These are phyloP conservation scores for Tromatobia lineatoria DNA, from an alignment of 2,888 invertebrate genomes.

Conservation along the genomic window DNA sequence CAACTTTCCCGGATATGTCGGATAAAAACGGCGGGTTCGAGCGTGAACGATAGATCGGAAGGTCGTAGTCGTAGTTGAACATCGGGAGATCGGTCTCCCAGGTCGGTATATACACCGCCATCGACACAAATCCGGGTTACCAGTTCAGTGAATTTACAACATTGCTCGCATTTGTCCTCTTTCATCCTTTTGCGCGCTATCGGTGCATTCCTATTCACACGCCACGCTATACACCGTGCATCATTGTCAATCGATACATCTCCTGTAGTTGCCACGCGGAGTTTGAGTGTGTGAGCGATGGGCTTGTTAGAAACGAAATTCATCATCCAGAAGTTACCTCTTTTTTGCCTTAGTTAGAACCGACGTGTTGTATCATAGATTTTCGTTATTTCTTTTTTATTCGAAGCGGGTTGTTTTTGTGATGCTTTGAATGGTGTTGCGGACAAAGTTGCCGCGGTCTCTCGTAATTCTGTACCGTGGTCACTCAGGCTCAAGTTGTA, in stretches of 20 bases:
- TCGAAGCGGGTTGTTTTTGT: not conserved
- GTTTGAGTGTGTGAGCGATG: constrained; percentile 11
- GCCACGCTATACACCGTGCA: constrained; percentile 9
- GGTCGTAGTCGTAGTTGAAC: constrained; percentile 4
- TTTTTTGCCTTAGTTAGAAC: not conserved
- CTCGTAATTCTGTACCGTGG: not conserved
- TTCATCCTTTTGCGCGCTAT: constrained; percentile 15
- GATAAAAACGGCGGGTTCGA: constrained; percentile 21
- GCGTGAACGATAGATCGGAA: constrained; percentile 26
- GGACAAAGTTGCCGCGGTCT: not conserved
- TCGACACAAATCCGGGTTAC: constrained; percentile 45
- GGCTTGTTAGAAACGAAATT: constrained; percentile 43
- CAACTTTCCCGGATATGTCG: constrained; percentile 30
- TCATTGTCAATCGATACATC: constrained; percentile 31
- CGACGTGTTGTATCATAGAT: not conserved
- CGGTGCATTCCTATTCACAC: constrained; percentile 43
- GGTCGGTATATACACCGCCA: constrained; percentile 26
- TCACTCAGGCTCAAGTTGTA: no score
- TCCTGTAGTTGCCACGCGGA: constrained; percentile 12
- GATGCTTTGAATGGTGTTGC: not conserved
- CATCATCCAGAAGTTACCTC: constrained; percentile 23
- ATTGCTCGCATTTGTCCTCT: constrained; percentile 50
- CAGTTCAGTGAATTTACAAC: constrained; percentile 59
- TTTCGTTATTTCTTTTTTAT: constrained; percentile 5
- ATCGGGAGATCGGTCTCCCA: constrained; percentile 17